phyloP scores from a whole-genome alignment of 2,888 invertebrate genomes.

The Tiliacea aurago region DNA sequence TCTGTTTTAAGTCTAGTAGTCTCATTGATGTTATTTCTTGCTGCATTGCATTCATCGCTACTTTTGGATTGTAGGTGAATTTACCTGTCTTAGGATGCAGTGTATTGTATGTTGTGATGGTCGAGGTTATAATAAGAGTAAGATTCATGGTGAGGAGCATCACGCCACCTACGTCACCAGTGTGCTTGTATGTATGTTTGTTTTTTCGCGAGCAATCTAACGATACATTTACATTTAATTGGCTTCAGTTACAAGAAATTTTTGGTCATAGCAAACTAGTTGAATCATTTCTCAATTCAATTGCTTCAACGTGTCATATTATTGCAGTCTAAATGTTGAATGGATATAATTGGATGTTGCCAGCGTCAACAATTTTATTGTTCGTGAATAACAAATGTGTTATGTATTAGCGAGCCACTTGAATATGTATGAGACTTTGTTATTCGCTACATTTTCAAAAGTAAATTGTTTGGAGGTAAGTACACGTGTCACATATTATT shows the following conservation, averaged over 20 bases:
- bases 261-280: slow-evolving; percentile 60
- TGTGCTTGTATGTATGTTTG: slow-evolving; percentile 60
- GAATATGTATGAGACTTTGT: slow-evolving; percentile 52
- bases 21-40: slow-evolving; percentile 34
- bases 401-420: slow-evolving; percentile 24
- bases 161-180: slow-evolving; percentile 76
- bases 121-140: neutral
- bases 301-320: slow-evolving; percentile 46
- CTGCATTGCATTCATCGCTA: slow-evolving; percentile 43
- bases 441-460: slow-evolving; percentile 31
- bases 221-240: slow-evolving; percentile 72
- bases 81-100: neutral
- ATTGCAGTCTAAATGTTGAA: slow-evolving; percentile 37
- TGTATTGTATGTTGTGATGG: slow-evolving; percentile 38
- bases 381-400: slow-evolving; percentile 44
- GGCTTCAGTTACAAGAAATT: slow-evolving; percentile 66
- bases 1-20: slow-evolving; percentile 55
- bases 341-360: slow-evolving; percentile 39
- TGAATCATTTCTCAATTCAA: slow-evolving; percentile 58
- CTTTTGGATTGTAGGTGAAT: slow-evolving; percentile 8
- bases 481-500: slow-evolving; percentile 37
- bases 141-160: slow-evolving; percentile 57
- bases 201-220: slow-evolving; percentile 64
- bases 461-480: slow-evolving; percentile 22
- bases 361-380: slow-evolving; percentile 12